A percentile compares a stretch with the other conserved stretches of the same genome.
phyloP scores from a whole-genome alignment of 2,888 invertebrate genomes.

The Deilephila elpenor region DNA sequence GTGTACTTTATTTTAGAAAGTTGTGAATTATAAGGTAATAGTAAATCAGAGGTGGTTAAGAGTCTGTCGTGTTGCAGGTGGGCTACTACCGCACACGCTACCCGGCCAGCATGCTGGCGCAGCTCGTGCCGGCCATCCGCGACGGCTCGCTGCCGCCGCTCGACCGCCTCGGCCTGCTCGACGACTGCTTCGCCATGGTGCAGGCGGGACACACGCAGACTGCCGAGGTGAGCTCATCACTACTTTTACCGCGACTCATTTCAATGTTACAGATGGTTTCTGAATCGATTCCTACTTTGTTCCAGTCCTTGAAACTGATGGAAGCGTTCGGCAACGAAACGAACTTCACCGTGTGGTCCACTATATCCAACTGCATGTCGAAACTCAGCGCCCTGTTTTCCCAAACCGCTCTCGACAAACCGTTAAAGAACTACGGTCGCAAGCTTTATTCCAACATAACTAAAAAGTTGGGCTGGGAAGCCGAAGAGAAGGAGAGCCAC shows the following conservation, averaged over 20 bases:
- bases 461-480: conserved; percentile 93
- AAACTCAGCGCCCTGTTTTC: conserved; percentile 91
- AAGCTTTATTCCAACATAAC: conserved; percentile 90
- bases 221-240: conserved; percentile 84
- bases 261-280: no score
- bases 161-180: conserved; percentile 94
- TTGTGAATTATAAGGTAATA: not conserved
- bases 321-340: conserved; percentile 93
- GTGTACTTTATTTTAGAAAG: no score
- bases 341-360: conserved; percentile 97
- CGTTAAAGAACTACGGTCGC: conserved; percentile 90
- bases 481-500: conserved; percentile 92
- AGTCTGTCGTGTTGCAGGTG: conserved; percentile 71
- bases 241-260: no score
- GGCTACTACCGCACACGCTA: conserved; percentile 97
- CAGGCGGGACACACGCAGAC: conserved; percentile 94
- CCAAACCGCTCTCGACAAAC: conserved; percentile 90
- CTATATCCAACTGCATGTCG: conserved; percentile 91
- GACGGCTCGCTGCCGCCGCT: conserved; percentile 92
- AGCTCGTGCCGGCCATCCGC: conserved; percentile 91
- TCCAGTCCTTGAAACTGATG: conserved; percentile 89
- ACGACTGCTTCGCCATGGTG: conserved; percentile 96
- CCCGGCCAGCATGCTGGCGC: conserved; percentile 89
- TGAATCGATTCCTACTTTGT: conserved; percentile 31
- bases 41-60: no score